A percentile compares a stretch with the other conserved stretches of the same genome.
These are phyloP conservation scores for Misgurnus anguillicaudatus DNA, from an alignment of 2,113 vertebrate species.

Conservation along the genomic window DNA sequence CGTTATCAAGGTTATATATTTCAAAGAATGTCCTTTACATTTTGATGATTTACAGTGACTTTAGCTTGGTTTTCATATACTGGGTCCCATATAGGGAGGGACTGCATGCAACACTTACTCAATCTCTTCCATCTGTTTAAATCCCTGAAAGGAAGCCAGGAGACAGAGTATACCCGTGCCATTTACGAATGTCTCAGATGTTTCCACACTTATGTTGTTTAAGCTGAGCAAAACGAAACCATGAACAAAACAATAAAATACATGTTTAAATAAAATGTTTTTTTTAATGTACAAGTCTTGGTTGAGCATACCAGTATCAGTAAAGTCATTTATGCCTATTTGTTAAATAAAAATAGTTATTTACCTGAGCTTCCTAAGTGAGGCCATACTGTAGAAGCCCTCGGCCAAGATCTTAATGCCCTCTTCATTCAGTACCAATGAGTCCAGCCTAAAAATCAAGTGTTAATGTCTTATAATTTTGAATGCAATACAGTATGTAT, in stretches of 20 bases:
- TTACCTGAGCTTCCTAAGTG: constrained; percentile 77
- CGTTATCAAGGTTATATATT: no score
- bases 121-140: constrained; percentile 72
- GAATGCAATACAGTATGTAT: no score
- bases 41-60: no score
- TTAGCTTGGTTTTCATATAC: no score
- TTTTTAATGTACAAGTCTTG: no score
- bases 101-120: constrained; percentile 67
- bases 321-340: neutral
- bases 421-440: constrained; percentile 64
- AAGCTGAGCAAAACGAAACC: constrained; percentile 69
- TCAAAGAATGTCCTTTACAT: no score
- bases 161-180: constrained; percentile 53
- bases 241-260: constrained; percentile 10
- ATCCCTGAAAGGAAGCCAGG: constrained; percentile 63
- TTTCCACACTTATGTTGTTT: constrained; percentile 61
- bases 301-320: no score
- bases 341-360: constrained; percentile 22
- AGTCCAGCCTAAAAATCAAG: constrained; percentile 71
- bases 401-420: constrained; percentile 59
- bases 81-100: neutral
- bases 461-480: neutral
- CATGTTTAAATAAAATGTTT: no score
- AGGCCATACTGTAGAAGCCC: constrained; percentile 62
- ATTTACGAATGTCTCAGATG: constrained; percentile 32